These are phyloP conservation scores for Esperia sulphurella DNA, from an alignment of 2,888 invertebrate genomes.

Conservation along the genomic window DNA sequence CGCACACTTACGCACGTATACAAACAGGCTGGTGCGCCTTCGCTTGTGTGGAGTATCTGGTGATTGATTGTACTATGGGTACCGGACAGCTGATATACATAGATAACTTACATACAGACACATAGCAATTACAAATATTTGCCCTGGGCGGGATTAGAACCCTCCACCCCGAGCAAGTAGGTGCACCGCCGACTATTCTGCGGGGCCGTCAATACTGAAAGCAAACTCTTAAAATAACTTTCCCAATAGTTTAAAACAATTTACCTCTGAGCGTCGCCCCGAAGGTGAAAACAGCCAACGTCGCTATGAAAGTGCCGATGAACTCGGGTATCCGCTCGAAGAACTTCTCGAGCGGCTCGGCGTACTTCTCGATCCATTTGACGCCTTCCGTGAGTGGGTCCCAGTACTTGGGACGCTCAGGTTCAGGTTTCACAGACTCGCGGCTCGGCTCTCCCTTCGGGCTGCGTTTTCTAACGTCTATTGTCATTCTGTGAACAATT, in stretches of 20 bases:
- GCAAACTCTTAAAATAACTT: too few relatives aligned
- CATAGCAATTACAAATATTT: too few relatives aligned
- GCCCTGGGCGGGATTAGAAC: too few relatives aligned
- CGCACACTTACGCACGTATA: too few relatives aligned
- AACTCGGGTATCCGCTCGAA: slow-evolving; percentile 78
- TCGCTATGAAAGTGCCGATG: slow-evolving; percentile 75
- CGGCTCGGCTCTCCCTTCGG: slow-evolving; percentile 3
- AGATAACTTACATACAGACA: too few relatives aligned
- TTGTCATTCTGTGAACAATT: slow-evolving; percentile 30
- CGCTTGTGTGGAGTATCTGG: too few relatives aligned
- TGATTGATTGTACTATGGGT: too few relatives aligned
- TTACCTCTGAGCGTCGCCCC: slow-evolving; percentile 82
- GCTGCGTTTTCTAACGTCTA: slow-evolving; percentile 28
- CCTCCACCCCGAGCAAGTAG: too few relatives aligned
- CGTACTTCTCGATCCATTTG: slow-evolving; percentile 81
- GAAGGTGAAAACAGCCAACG: slow-evolving; percentile 80
- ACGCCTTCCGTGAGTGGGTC: slow-evolving; percentile 79
- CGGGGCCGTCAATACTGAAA: too few relatives aligned
- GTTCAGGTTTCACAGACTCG: slow-evolving; percentile 10
- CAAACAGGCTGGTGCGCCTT: too few relatives aligned
- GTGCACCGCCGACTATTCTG: too few relatives aligned
- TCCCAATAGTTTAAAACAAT: neutral
- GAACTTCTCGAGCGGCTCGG: slow-evolving; percentile 70
- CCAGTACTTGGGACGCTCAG: slow-evolving; percentile 44
- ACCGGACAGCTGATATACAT: too few relatives aligned